Base-by-base conservation (phyloP, 2,888 invertebrate genomes). In the Nomada ruficornis region DNA sequence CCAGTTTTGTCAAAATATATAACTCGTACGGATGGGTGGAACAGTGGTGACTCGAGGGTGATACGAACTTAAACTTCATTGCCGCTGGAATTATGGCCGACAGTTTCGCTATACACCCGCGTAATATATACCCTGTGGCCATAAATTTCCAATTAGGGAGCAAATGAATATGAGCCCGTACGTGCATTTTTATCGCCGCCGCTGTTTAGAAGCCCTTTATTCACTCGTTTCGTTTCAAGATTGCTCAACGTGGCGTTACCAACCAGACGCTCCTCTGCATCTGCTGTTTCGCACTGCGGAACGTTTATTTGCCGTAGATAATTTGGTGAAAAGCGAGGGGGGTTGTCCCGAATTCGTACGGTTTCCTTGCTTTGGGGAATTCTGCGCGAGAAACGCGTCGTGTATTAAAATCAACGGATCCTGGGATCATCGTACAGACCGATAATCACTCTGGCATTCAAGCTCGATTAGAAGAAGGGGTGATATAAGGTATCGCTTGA, bases 71-170 rank as follows among this genome's bases (percentile, higher is more conserved):
- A 85, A 77, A 72, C 77, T 85, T 85, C 82, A 80, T 68, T 64
- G 69, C 72, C 65, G 60, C 67, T 77, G 70, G 82, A 85, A 74
- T 85, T 82, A 85, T 57, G 77, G 79, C 67, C 74, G 73, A 76
- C 80, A 79, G 77, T 69, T 78, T 67, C 59, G 70, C 64, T 67
- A 68, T 80, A 79, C 68, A 62, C 15, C 73, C 57, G 60, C 68
- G 64, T 75, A 80, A 86, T 86, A 81, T 85, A 84, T 79, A 79
- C 80, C 63, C 55, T 64, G 60, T 47, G 76, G 78, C 77, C 78
- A 84, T 89, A 89, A 88, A 89, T 89, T 86, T 87, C 79, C 85
- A 88, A 89, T 89, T 89, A 88, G 85, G 75, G 77, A 69, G 82
- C 75, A 85, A 89, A 89, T 88, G 86, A 89, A 88, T 86, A 89